phyloP scores from a whole-genome alignment of 2,888 invertebrate species.

The Polydrusus tereticollis region DNA sequence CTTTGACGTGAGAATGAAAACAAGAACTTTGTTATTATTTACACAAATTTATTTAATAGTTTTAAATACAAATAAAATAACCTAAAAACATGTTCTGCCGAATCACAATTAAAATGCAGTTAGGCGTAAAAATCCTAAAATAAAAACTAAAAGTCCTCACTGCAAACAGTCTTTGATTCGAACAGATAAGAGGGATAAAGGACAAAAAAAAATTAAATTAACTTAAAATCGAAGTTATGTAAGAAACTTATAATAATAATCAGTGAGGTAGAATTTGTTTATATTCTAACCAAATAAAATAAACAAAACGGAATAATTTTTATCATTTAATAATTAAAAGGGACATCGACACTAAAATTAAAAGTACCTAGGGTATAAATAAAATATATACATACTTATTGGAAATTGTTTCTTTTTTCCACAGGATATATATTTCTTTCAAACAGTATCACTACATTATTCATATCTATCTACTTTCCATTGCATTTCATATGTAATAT shows the following conservation, averaged over 20 bases:
- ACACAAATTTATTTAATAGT: conserved; percentile 63
- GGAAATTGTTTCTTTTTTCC: conserved; percentile 61
- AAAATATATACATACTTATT: conserved; percentile 61
- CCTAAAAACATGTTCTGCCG: conserved; percentile 58
- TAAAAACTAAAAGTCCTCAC: conserved; percentile 51
- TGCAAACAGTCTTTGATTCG: conserved; percentile 63
- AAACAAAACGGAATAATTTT: conserved; percentile 43
- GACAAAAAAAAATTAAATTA: conserved; percentile 58
- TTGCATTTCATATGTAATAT: conserved; percentile 52
- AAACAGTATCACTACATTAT: conserved; percentile 59
- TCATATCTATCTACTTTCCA: conserved; percentile 61
- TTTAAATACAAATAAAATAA: conserved; percentile 62
- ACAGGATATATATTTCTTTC: conserved; percentile 54
- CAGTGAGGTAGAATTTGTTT: conserved; percentile 66
- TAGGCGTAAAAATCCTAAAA: conserved; percentile 52
- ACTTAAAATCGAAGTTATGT: conserved; percentile 48
- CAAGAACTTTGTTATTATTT: conserved; percentile 57
- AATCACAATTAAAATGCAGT: conserved; percentile 63
- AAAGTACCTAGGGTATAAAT: conserved; percentile 56
- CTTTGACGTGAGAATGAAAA: conserved; percentile 3
- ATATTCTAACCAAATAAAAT: conserved; percentile 57
- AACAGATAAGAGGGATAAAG: conserved; percentile 57
- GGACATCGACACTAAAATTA: conserved; percentile 43
- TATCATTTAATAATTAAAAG: conserved; percentile 27
- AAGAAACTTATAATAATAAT: conserved; percentile 57